Conservation (phyloP, 2,888 invertebrate genomes). For the Amiota communis region DNA sequence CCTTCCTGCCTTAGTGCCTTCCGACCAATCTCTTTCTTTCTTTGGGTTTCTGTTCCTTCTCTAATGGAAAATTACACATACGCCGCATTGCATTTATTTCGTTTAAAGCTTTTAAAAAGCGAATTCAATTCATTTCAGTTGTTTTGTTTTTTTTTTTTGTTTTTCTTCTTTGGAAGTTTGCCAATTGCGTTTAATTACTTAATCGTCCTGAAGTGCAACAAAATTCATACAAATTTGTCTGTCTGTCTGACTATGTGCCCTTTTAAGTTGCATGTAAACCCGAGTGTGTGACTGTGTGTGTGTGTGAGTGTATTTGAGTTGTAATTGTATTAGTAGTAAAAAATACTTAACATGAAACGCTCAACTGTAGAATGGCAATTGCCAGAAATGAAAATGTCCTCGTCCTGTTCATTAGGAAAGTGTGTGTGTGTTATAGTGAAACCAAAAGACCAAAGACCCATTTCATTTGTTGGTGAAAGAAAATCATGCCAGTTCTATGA, state of each 20-base stretch:
- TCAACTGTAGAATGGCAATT: conserved; percentile 12
- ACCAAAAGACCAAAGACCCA: conserved; percentile 22
- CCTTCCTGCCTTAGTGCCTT: too few species aligned
- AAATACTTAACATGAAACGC: conserved; percentile 38
- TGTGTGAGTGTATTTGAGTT: conserved; percentile 26
- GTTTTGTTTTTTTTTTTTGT: too few species aligned
- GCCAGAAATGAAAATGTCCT: conserved; percentile 15
- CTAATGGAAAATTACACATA: not conserved
- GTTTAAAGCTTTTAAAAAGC: conserved; percentile 32
- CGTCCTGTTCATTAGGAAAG: conserved; percentile 17
- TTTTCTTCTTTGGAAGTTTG: conserved; percentile 52
- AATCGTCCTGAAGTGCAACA: conserved; percentile 29
- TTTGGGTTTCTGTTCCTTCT: too few species aligned
- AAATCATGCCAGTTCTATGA: not conserved
- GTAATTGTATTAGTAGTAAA: not conserved
- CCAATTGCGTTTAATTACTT: conserved; percentile 66
- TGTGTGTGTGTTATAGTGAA: not conserved
- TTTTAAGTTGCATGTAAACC: conserved; percentile 1
- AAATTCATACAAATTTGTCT: conserved; percentile 42
- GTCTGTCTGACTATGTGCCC: not conserved
- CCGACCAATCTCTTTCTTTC: too few species aligned
- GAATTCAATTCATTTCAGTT: conserved; percentile 38
- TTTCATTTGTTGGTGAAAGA: conserved; percentile 43
- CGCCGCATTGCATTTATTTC: not conserved
- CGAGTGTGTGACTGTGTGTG: conserved; percentile 22